A percentile compares a stretch with the other conserved stretches of the same genome.
phyloP scores from a whole-genome alignment of 2,797 vertebrate genomes.

The Rhinophrynus dorsalis region DNA sequence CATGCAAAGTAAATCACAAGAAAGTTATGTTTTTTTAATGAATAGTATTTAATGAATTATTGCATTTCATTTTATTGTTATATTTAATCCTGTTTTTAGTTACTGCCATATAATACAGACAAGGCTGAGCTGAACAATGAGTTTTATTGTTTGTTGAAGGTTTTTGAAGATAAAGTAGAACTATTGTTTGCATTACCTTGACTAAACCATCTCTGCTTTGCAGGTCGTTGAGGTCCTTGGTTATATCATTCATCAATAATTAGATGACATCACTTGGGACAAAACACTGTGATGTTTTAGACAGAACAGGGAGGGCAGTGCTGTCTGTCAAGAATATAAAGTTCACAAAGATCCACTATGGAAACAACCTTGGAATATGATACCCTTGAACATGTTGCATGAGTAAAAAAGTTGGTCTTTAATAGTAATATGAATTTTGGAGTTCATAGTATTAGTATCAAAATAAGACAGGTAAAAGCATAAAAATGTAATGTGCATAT shows the following conservation, averaged over 20 bases:
- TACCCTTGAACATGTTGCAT: slow-evolving; percentile 24
- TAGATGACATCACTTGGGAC: slow-evolving; percentile 37
- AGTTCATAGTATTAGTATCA: no score
- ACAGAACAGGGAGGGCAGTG: neutral
- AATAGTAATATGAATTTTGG: no score
- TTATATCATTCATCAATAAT: slow-evolving; percentile 37
- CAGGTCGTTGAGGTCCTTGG: slow-evolving; percentile 11
- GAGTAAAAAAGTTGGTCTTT: neutral
- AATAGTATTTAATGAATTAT: neutral
- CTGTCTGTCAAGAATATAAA: slow-evolving; percentile 21
- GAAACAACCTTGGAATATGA: slow-evolving; percentile 27
- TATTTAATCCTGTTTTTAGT: neutral
- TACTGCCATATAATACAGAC: neutral
- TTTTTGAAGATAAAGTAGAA: slow-evolving; percentile 23
- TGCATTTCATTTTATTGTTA: slow-evolving; percentile 14
- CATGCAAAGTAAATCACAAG: no score
- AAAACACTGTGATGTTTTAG: slow-evolving; percentile 12
- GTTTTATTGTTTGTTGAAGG: slow-evolving; percentile 1
- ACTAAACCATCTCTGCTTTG: slow-evolving; percentile 24
- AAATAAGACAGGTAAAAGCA: no score
- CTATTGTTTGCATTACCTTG: slow-evolving; percentile 33
- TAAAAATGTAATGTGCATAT: no score
- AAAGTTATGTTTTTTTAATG: no score
- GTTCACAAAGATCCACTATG: neutral
- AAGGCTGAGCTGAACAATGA: neutral